Evolutionary conservation across 64 coral and sea anemone genomes (phyloP).

Genomic region (Platygyra sinensis): DNA sequence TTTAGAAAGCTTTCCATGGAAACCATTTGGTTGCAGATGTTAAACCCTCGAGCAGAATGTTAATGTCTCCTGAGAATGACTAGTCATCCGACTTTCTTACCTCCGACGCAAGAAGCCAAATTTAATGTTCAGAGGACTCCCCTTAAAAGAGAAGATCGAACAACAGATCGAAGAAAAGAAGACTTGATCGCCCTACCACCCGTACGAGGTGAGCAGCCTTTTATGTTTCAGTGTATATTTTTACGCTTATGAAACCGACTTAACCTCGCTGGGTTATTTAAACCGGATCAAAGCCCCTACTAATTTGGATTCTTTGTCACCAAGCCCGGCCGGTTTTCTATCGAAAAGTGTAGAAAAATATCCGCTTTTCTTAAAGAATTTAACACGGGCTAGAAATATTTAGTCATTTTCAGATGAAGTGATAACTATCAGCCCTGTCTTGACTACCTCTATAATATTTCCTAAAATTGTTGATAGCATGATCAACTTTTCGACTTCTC

Average conservation of each 20-base stretch:
- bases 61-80: background rate
- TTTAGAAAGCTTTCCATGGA: conserved; percentile 32
- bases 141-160: background rate
- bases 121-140: background rate
- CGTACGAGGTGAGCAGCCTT: conserved; percentile 19
- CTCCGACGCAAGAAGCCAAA: background rate
- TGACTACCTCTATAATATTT: background rate
- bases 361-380: no score
- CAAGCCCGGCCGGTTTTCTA: background rate
- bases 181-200: conserved; percentile 23
- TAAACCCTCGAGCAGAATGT: background rate
- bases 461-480: background rate
- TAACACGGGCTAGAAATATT: background rate
- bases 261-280: background rate
- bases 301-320: background rate
- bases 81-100: background rate
- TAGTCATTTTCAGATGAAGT: background rate
- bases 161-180: conserved; percentile 23
- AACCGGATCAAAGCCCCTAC: background rate
- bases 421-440: background rate
- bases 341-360: background rate
- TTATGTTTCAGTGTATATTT: background rate
- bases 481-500: no score
- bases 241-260: background rate
- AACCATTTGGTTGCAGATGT: conserved; percentile 11